These are phyloP conservation scores for Natrix natrix DNA, from an alignment of 2,797 vertebrate species.

Conservation along the genomic window DNA sequence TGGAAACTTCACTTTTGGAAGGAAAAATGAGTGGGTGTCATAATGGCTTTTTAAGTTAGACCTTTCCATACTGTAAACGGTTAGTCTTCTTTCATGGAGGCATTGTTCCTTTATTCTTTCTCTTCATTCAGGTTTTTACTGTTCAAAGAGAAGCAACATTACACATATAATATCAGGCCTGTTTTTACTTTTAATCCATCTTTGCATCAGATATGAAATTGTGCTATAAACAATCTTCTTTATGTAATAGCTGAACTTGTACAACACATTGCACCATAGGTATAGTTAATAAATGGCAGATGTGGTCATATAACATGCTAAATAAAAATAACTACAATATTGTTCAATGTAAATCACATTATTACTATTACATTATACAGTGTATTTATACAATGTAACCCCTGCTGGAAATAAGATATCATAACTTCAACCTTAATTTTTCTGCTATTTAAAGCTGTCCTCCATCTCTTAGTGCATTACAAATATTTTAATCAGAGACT, in stretches of 20 bases:
- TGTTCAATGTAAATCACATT: not conserved
- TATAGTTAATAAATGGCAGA: not conserved
- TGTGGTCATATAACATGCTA: not conserved
- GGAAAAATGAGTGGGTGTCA: not conserved
- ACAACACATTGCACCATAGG: not conserved
- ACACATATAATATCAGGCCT: not conserved
- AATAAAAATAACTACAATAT: not conserved
- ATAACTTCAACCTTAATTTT: not conserved
- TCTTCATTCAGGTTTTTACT: not conserved
- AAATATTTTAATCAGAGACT: not conserved
- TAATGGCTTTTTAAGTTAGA: not conserved
- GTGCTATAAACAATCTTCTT: not conserved
- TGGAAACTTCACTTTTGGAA: not conserved
- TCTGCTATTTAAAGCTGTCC: not conserved
- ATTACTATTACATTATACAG: not conserved
- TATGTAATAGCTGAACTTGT: not conserved
- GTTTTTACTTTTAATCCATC: not conserved
- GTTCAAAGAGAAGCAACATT: not conserved
- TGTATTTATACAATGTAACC: not conserved
- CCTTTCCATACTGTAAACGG: not conserved
- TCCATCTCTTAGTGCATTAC: not conserved
- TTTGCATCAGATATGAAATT: not conserved
- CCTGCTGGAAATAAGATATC: not conserved
- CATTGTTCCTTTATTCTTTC: not conserved
- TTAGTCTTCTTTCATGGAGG: not conserved